A percentile compares a stretch with the other conserved stretches of the same genome.
Conservation (phyloP, 1,140 invertebrate species). For the Drosophila rufa region DNA sequence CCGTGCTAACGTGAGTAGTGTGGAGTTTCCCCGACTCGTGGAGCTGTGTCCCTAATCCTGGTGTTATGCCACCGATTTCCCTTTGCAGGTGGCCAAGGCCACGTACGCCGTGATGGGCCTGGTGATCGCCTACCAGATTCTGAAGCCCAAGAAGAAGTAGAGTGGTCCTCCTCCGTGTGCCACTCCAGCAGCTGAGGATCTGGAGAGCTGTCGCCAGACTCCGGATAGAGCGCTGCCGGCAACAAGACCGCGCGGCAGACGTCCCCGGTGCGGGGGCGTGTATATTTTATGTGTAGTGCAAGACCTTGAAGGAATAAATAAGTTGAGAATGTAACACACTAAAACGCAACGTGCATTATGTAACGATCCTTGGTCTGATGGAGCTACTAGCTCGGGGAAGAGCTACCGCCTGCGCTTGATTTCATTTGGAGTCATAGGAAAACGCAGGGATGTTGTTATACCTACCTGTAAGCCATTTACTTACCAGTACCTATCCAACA, state of each 20-base stretch:
- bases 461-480: background rate
- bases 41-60: slow-evolving; percentile 18
- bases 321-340: slow-evolving; percentile 54
- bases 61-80: slow-evolving; percentile 29
- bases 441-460: background rate
- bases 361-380: slow-evolving; percentile 38
- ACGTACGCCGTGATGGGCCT: slow-evolving; percentile 87
- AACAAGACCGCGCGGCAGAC: slow-evolving; percentile 14
- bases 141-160: slow-evolving; percentile 88
- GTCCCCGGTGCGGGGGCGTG: slow-evolving; percentile 17
- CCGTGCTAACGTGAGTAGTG: slow-evolving; percentile 88
- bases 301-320: slow-evolving; percentile 71
- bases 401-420: background rate
- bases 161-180: slow-evolving; percentile 1
- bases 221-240: slow-evolving; percentile 19
- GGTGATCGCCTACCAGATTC: slow-evolving; percentile 86
- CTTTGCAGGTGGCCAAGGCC: slow-evolving; percentile 88
- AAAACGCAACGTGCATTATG: slow-evolving; percentile 51
- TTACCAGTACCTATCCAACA: background rate
- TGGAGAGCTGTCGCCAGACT: slow-evolving; percentile 3
- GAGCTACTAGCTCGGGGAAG: background rate
- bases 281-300: slow-evolving; percentile 74
- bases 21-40: too few species aligned
- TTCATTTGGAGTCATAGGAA: background rate
- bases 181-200: slow-evolving; percentile 10